Percentiles rank a stretch among this genome's conserved stretches.
Conservation (phyloP, 2,113 vertebrate genomes). For the Chamaetylas fuelleborni region DNA sequence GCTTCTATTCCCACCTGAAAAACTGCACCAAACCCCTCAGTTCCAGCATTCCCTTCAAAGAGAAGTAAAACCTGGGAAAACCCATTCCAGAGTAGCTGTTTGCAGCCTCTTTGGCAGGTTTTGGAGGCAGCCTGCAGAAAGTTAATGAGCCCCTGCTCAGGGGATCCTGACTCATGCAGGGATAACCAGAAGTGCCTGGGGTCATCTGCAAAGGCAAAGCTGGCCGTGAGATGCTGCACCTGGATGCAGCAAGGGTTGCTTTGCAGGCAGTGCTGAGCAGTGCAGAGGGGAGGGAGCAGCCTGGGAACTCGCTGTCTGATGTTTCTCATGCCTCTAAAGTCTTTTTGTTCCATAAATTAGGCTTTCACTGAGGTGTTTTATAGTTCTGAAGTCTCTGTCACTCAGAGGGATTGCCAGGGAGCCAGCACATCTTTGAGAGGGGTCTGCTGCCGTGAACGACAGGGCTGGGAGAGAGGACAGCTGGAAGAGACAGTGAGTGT, state of each 20-base stretch:
- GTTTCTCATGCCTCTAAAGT: background rate
- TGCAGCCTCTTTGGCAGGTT: background rate
- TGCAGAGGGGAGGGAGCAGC: background rate
- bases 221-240: background rate
- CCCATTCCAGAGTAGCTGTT: accelerated
- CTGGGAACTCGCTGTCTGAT: background rate
- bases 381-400: background rate
- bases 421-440: background rate
- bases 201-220: background rate
- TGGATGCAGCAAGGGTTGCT: background rate
- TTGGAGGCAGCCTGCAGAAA: background rate
- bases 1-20: background rate
- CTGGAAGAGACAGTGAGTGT: background rate
- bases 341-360: background rate
- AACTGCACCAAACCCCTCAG: accelerated
- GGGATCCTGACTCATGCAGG: background rate
- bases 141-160: background rate
- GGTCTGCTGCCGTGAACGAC: accelerated
- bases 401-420: background rate
- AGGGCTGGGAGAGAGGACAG: background rate
- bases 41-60: accelerated
- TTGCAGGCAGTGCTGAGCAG: background rate
- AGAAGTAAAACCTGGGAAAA: background rate
- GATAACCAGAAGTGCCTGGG: background rate
- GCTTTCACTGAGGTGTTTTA: background rate